Percentiles rank a stretch among this genome's conserved stretches.
These are phyloP conservation scores for Calyptomena viridis DNA, from an alignment of 2,113 vertebrate species.

Conservation along the genomic window DNA sequence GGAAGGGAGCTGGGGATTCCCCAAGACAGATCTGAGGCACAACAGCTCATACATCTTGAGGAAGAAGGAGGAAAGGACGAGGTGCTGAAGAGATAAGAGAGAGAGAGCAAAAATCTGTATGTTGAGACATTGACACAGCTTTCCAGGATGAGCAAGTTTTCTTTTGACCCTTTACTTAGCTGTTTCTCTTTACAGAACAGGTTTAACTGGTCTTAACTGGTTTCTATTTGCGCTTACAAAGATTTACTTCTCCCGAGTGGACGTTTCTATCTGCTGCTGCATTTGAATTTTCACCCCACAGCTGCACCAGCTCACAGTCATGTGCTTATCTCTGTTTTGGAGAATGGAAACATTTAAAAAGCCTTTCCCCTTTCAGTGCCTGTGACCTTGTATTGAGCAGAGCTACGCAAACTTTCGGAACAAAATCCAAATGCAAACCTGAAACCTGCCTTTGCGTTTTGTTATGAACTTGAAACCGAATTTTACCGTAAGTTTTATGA, in stretches of 20 bases:
- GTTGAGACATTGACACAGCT: not conserved
- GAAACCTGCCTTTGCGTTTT: conserved; percentile 48
- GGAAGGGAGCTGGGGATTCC: not conserved
- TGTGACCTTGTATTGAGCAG: conserved; percentile 29
- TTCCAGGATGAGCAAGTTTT: not conserved
- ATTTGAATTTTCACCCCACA: not conserved
- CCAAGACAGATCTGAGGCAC: not conserved
- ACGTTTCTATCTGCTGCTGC: not conserved
- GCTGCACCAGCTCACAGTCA: not conserved
- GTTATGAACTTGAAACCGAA: conserved; percentile 38
- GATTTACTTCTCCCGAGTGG: not conserved
- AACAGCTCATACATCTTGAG: not conserved
- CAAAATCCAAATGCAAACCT: conserved; percentile 35
- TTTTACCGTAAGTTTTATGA: conserved; percentile 36
- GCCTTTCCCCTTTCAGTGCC: not conserved
- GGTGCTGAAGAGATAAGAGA: not conserved
- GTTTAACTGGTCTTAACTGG: not conserved
- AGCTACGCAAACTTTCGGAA: conserved; percentile 1
- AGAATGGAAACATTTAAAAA: not conserved
- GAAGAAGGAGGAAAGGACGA: not conserved
- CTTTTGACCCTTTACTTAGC: not conserved
- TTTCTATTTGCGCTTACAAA: not conserved
- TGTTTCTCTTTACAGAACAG: too few relatives aligned
- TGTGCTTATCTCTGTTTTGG: not conserved
- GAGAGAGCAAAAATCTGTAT: not conserved